Percentiles rank a stretch among this genome's conserved stretches.
phyloP scores from a whole-genome alignment of 2,797 vertebrate genomes.

The Iguana delicatissima region DNA sequence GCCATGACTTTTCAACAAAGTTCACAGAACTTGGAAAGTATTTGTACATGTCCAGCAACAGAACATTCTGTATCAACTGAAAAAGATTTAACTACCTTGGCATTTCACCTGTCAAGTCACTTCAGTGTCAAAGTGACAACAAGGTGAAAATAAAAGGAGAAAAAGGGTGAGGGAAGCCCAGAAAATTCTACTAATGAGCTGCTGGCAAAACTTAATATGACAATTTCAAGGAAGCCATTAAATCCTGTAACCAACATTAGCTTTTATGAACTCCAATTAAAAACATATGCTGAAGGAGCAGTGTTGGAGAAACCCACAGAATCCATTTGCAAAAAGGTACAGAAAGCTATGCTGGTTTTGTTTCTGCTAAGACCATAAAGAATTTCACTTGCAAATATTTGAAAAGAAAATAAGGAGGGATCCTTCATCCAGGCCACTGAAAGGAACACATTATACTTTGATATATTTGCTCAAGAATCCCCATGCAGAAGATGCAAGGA shows the following conservation, averaged over 20 bases:
- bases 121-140: slow-evolving; percentile 1
- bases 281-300: slow-evolving; percentile 62
- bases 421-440: not conserved
- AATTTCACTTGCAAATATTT: not conserved
- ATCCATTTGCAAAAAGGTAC: not conserved
- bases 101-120: not conserved
- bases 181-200: slow-evolving; percentile 5
- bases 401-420: not conserved
- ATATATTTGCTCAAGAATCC: not conserved
- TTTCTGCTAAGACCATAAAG: not conserved
- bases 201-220: slow-evolving; percentile 45
- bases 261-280: slow-evolving; percentile 49
- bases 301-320: not conserved
- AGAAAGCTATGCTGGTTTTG: not conserved
- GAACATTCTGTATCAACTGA: not conserved
- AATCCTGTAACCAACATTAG: slow-evolving; percentile 35
- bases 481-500: not conserved
- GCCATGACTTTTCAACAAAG: not conserved
- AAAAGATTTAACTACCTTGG: not conserved
- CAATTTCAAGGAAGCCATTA: slow-evolving; percentile 49
- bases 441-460: not conserved
- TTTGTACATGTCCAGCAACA: not conserved
- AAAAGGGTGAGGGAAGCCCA: not conserved
- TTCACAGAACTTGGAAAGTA: not conserved
- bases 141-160: not conserved